Conservation (phyloP, 2,797 vertebrate species). For the Cynodonichthys magdalenae region DNA sequence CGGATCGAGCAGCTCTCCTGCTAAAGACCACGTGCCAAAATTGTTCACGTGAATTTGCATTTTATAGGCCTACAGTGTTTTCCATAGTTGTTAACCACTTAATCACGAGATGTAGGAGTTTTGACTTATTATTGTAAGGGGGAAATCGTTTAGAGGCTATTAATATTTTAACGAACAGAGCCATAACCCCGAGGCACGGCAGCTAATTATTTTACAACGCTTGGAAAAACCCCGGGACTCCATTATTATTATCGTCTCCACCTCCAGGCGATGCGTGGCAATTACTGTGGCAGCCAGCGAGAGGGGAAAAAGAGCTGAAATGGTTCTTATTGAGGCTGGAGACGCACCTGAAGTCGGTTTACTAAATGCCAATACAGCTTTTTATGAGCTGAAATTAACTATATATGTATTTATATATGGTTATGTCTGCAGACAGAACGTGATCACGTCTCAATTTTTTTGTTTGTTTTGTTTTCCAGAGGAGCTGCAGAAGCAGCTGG, state of each 20-base stretch:
- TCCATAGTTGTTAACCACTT: slow-evolving; percentile 78
- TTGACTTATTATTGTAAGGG: slow-evolving; percentile 79
- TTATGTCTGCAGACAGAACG: neutral
- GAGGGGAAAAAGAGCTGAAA: slow-evolving; percentile 40
- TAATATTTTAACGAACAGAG: slow-evolving; percentile 82
- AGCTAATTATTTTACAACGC: slow-evolving; percentile 86
- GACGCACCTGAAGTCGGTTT: slow-evolving; percentile 63
- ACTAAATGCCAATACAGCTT: slow-evolving; percentile 33
- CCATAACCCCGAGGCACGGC: slow-evolving; percentile 78
- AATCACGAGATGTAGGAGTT: slow-evolving; percentile 78
- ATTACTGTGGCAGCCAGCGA: slow-evolving; percentile 68
- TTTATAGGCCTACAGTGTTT: slow-evolving; percentile 69
- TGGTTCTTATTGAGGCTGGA: slow-evolving; percentile 50
- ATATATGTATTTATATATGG: neutral
- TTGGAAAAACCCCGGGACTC: slow-evolving; percentile 80
- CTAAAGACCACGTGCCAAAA: slow-evolving; percentile 53
- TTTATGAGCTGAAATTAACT: slow-evolving; percentile 23
- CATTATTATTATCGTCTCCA: slow-evolving; percentile 79
- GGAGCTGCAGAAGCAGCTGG: slow-evolving; percentile 94
- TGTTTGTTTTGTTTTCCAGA: slow-evolving; percentile 76
- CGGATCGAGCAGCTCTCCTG: neutral
- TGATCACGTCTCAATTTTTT: neutral
- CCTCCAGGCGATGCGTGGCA: slow-evolving; percentile 70
- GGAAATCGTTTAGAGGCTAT: slow-evolving; percentile 83
- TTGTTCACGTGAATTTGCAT: slow-evolving; percentile 59